Base-by-base conservation (phyloP, 2,888 invertebrate species). In the Stratiomys singularior region DNA sequence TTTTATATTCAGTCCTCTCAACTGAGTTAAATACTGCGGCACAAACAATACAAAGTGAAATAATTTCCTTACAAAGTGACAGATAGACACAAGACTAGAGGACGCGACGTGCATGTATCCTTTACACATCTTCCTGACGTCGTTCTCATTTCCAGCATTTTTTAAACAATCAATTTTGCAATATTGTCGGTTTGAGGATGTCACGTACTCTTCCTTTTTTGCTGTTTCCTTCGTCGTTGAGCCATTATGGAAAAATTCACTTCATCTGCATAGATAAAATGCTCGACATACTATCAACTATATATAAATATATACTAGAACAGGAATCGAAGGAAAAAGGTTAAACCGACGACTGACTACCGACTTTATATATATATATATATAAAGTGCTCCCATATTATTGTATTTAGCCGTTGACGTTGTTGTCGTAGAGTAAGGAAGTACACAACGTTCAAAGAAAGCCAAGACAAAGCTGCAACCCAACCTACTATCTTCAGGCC, bases 131-230 rank as follows among this genome's bases (percentile, higher is more conserved):
- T 18, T 52, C 18, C 52, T 1, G 52, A 0, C 52, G 52, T 18
- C 18, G 52, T 18, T 18, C 18, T 52, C 15, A 52, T 52, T 18
- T 18, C 28, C 3, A 28, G 25, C 27, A 63, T 63, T 27, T 63
- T 63, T 28, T 28, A 63, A 63, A 63, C 63, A 63, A 63, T 63
- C 63, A 25, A 63, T 28, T 63, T 60, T 18, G 28, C 1, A 63
- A 63, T 27, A 25, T 63, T 63, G 63, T 37, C 37, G 37, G 37
- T 4, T 23, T 15, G 63, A 63, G 27, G 63, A 63, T 63, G 63
- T 63, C 63, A 63, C 63, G 63, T 63, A 27, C 25, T 27, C 28
- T 27, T 63, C 63, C n/a, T 52, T 18, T 52, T 52, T 18, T 37
- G 15, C 18, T 4, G 52, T 18, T 52, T 52, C 52, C 37, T 37